Percentiles rank a stretch among this genome's conserved stretches.
Evolutionary conservation across 1,140 invertebrate species (phyloP).

Genomic region (Brachionus calyciflorus): DNA sequence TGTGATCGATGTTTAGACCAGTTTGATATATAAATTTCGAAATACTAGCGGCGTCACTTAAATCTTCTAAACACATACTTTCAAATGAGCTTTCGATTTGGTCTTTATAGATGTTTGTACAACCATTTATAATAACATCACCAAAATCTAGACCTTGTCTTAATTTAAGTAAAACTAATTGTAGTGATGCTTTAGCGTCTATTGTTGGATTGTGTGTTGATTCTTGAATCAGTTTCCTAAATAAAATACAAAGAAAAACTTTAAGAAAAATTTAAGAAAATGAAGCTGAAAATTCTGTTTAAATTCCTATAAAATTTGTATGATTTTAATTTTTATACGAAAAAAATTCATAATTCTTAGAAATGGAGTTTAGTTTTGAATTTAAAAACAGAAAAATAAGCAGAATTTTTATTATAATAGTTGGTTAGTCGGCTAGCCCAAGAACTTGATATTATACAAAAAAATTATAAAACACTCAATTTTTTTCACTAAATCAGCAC

Average conservation of each 20-base stretch:
- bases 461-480: no score
- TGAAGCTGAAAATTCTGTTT: no score
- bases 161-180: constrained; percentile 22
- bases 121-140: constrained; percentile 42
- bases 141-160: constrained; percentile 41
- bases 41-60: neutral
- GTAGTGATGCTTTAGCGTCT: constrained; percentile 35
- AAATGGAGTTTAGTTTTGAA: no score
- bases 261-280: no score
- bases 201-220: constrained; percentile 17
- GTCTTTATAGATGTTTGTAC: constrained; percentile 22
- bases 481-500: no score
- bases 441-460: no score
- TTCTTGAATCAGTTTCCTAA: constrained; percentile 47
- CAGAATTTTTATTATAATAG: no score
- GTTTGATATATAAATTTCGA: constrained; percentile 43
- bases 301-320: no score
- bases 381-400: no score
- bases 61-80: neutral
- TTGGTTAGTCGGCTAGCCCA: no score
- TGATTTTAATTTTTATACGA: no score
- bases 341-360: no score
- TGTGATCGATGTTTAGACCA: constrained; percentile 34
- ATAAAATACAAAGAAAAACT: neutral
- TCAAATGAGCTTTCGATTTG: neutral